phyloP scores from a whole-genome alignment of 1,140 invertebrate genomes.

The Euschistus heros region DNA sequence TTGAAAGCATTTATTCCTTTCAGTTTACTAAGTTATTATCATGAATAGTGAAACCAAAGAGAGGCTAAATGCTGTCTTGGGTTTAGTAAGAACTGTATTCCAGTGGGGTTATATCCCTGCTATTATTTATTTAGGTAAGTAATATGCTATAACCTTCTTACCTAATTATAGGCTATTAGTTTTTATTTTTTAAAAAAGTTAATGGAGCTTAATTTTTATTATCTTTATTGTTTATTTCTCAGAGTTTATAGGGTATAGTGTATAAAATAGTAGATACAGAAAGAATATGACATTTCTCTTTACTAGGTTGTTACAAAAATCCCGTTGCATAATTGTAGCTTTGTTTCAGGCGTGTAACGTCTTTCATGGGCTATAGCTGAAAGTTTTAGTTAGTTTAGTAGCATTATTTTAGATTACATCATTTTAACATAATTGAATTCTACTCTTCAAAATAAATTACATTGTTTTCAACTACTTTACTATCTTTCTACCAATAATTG shows the following conservation, averaged over 20 bases:
- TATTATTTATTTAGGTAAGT: slow-evolving; percentile 21
- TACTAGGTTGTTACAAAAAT: not conserved
- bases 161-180: not conserved
- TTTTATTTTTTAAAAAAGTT: not conserved
- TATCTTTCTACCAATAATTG: no score
- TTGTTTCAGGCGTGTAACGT: not conserved
- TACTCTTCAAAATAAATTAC: no score
- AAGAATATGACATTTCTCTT: not conserved
- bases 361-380: not conserved
- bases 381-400: not conserved
- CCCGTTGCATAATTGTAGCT: not conserved
- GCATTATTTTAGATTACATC: no score
- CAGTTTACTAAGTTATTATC: not conserved
- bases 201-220: not conserved
- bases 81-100: slow-evolving; percentile 11
- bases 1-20: not conserved
- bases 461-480: no score
- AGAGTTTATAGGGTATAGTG: not conserved
- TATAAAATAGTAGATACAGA: not conserved
- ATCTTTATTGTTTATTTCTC: not conserved
- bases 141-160: not conserved
- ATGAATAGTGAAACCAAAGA: slow-evolving; percentile 15
- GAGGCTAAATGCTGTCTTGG: slow-evolving; percentile 5
- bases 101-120: slow-evolving; percentile 20
- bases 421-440: no score